Evolutionary conservation across 2,888 invertebrate genomes (phyloP).

Genomic region (Peribatodes rhomboidaria): DNA sequence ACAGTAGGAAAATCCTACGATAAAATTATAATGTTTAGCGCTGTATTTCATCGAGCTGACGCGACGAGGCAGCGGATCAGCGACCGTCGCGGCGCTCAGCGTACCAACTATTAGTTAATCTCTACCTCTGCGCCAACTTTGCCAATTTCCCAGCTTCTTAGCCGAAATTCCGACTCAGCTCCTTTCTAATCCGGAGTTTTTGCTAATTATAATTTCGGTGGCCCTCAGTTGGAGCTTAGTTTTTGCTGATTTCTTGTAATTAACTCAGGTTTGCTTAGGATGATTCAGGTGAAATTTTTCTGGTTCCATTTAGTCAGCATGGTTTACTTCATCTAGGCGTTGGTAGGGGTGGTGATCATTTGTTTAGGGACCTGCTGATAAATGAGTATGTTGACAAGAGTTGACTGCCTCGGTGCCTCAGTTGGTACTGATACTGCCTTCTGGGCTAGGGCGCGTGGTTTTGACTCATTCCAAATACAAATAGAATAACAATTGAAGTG

Average conservation of each 20-base stretch:
- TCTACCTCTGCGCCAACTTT: slow-evolving; percentile 27
- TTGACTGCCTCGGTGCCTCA: too few relatives aligned
- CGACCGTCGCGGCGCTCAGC: neutral
- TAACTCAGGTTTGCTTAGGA: slow-evolving; percentile 43
- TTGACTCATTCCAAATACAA: too few relatives aligned
- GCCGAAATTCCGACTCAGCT: slow-evolving; percentile 48
- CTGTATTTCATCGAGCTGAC: neutral
- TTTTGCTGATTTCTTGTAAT: slow-evolving; percentile 49
- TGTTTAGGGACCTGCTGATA: neutral
- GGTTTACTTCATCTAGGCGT: neutral
- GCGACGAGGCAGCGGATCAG: neutral
- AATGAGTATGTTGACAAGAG: too few relatives aligned
- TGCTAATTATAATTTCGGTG: slow-evolving; percentile 50
- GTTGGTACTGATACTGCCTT: too few relatives aligned
- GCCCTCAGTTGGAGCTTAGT: slow-evolving; percentile 41
- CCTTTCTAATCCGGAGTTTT: slow-evolving; percentile 49
- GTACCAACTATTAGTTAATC: slow-evolving; percentile 5
- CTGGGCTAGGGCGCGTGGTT: too few relatives aligned
- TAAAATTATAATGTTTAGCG: neutral
- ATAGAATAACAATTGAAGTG: too few relatives aligned
- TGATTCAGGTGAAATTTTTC: slow-evolving; percentile 31
- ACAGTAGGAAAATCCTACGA: neutral
- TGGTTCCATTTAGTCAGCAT: slow-evolving; percentile 11
- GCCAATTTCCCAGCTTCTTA: slow-evolving; percentile 49
- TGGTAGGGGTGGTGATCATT: too few relatives aligned